These are phyloP conservation scores for Latrodectus elegans DNA, from an alignment of 2,888 invertebrate species.

Conservation along the genomic window DNA sequence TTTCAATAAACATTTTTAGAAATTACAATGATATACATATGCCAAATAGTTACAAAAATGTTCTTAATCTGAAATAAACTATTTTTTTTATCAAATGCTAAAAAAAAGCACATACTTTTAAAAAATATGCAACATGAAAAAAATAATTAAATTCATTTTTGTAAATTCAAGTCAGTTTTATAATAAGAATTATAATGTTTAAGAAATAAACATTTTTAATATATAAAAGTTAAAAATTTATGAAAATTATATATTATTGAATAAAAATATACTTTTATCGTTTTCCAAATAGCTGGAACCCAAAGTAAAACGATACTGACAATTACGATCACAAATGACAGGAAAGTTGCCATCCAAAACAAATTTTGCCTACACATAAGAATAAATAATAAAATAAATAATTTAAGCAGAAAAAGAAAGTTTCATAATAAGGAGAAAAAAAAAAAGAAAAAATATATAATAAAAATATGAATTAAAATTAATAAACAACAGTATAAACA, in stretches of 20 bases:
- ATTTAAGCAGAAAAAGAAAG: not conserved
- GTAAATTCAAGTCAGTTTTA: too few species aligned
- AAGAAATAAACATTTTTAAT: not conserved
- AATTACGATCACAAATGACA: conserved; percentile 45
- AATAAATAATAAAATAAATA: conserved; percentile 19
- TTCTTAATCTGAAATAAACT: too few species aligned
- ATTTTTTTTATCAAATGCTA: too few species aligned
- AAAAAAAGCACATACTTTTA: too few species aligned
- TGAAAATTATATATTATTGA: not conserved
- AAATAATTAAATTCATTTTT: too few species aligned
- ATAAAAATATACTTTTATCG: conserved; percentile 71
- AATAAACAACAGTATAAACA: not conserved
- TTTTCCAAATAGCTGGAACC: conserved; percentile 84
- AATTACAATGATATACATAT: too few species aligned
- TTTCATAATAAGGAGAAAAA: too few species aligned
- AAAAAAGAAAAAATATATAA: not conserved
- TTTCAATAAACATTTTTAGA: too few species aligned
- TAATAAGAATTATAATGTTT: too few species aligned
- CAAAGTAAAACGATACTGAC: conserved; percentile 77
- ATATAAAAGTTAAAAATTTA: not conserved
- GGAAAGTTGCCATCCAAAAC: conserved; percentile 50
- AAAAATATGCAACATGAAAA: too few species aligned
- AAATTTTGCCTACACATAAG: conserved; percentile 40
- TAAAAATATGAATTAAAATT: not conserved
- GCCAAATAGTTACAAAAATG: too few species aligned